Conservation (phyloP, 2,797 vertebrate genomes). For the Podargus strigoides region DNA sequence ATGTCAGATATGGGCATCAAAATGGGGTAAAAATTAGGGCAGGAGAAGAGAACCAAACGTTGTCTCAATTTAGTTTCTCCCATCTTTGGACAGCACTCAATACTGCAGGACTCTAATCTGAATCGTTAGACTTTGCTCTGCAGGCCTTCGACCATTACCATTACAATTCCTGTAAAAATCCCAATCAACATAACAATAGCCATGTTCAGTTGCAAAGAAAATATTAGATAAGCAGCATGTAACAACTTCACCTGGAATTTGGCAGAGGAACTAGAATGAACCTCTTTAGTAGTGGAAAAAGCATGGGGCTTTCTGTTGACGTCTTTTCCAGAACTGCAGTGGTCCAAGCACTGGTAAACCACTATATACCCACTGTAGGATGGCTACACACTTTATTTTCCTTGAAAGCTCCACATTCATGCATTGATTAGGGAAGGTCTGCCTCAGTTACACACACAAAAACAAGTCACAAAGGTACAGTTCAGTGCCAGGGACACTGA, state of each 20-base stretch:
- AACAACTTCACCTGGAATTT: background rate
- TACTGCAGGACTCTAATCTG: background rate
- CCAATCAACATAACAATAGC: background rate
- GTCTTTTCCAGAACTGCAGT: background rate
- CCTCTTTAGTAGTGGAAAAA: background rate
- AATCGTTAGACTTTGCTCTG: background rate
- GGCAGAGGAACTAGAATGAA: background rate
- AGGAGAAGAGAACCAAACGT: background rate
- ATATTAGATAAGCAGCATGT: background rate
- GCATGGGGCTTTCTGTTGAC: background rate
- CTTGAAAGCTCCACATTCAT: background rate
- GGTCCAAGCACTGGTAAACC: background rate
- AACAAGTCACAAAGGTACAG: background rate
- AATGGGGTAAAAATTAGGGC: background rate
- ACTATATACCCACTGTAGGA: background rate
- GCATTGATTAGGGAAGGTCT: background rate
- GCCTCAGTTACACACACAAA: background rate
- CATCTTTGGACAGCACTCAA: background rate
- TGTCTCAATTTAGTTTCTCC: background rate
- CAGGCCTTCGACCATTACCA: background rate
- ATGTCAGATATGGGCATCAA: background rate
- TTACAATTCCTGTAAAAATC: background rate
- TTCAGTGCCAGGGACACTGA: background rate
- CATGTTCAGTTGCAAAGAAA: background rate
- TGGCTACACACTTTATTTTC: background rate